phyloP scores from a whole-genome alignment of 53 echinoderm and acorn worm species.

The Paelopatides confundens region DNA sequence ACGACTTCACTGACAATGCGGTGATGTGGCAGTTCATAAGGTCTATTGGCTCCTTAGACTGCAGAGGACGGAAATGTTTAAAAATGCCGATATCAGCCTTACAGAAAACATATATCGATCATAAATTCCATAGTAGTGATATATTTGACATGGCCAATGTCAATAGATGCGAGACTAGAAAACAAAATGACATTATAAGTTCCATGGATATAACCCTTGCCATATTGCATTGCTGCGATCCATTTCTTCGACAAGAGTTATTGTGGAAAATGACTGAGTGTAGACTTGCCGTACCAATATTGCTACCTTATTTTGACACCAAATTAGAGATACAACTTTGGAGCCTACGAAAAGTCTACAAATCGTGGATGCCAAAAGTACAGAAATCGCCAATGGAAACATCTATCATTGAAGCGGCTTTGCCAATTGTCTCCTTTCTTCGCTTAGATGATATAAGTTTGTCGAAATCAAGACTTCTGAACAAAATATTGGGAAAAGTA shows the following conservation, averaged over 20 bases:
- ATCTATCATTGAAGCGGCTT: background rate
- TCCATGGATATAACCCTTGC: slow-evolving; percentile 30
- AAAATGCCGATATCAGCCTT: background rate
- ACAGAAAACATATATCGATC: background rate
- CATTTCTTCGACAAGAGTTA: slow-evolving; percentile 45
- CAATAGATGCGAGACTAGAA: background rate
- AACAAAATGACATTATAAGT: background rate
- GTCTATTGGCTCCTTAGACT: slow-evolving; percentile 14
- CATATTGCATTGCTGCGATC: slow-evolving; percentile 34
- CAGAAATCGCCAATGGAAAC: background rate
- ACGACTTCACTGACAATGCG: background rate
- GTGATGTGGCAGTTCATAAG: background rate
- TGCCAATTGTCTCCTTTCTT: slow-evolving; percentile 35
- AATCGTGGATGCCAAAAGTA: background rate
- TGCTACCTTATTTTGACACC: background rate
- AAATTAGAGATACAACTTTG: background rate
- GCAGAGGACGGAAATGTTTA: slow-evolving; percentile 18
- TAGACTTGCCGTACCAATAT: slow-evolving; percentile 36
- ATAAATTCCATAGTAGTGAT: background rate
- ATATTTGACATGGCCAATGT: background rate
- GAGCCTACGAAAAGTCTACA: slow-evolving; percentile 43
- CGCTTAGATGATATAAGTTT: background rate
- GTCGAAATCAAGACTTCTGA: slow-evolving; percentile 31
- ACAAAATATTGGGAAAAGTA: slow-evolving; percentile 21
- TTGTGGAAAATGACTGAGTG: slow-evolving; percentile 46